Evolutionary conservation across 64 coral and sea anemone genomes (phyloP).

Genomic region (Trachythela sp.): DNA sequence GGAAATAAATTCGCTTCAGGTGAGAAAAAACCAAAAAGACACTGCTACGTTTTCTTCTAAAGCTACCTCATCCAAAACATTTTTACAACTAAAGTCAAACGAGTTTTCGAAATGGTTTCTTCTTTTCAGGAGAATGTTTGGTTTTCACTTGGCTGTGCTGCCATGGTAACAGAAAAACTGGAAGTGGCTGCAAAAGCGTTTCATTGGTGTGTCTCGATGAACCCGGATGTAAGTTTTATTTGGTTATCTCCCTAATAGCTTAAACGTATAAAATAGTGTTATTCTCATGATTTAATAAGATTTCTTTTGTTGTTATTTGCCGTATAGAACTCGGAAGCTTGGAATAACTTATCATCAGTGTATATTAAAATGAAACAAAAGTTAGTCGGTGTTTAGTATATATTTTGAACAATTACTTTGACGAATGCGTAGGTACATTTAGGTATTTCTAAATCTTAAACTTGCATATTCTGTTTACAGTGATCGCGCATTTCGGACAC

Average conservation of each 20-base stretch:
- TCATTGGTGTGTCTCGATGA: constrained; percentile 80
- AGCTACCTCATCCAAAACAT: neutral
- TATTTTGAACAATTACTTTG: too few species aligned
- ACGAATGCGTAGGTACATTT: too few species aligned
- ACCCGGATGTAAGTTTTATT: constrained; percentile 55
- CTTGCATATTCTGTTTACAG: constrained; percentile 31
- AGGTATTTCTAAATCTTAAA: neutral
- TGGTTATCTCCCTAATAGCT: neutral
- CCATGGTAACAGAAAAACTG: constrained; percentile 60
- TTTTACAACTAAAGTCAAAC: neutral
- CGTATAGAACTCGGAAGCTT: constrained; percentile 76
- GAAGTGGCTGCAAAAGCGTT: constrained; percentile 74
- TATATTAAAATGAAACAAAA: constrained; percentile 77
- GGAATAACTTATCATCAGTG: constrained; percentile 91
- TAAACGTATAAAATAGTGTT: neutral
- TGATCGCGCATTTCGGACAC: constrained; percentile 51
- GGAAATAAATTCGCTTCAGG: constrained; percentile 85
- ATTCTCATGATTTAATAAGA: neutral
- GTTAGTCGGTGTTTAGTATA: constrained; percentile 45
- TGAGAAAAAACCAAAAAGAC: neutral
- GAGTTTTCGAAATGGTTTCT: neutral
- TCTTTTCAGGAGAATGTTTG: constrained; percentile 73
- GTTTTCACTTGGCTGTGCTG: constrained; percentile 97
- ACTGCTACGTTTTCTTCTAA: neutral
- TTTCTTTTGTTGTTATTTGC: neutral